Conservation (phyloP, 2,888 invertebrate species). For the Lasioglossum marginatum region DNA sequence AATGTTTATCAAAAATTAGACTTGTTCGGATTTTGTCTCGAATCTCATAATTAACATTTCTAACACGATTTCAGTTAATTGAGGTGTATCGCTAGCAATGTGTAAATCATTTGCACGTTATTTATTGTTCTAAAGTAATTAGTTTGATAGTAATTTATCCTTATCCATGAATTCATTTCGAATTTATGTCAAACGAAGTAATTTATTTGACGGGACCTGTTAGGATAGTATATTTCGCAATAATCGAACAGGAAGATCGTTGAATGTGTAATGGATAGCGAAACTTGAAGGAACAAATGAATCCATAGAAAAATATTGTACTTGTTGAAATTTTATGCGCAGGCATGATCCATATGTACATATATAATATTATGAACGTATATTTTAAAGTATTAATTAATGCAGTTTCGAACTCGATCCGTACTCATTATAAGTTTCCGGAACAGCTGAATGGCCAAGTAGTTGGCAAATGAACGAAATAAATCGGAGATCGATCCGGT, state of each 20-base stretch:
- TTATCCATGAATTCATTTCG: not conserved
- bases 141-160: not conserved
- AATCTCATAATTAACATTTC: too few species aligned
- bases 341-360: not conserved
- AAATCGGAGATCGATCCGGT: not conserved
- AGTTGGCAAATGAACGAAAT: not conserved
- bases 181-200: not conserved
- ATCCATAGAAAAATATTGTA: not conserved
- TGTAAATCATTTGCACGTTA: too few species aligned
- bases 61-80: too few species aligned
- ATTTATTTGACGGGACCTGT: not conserved
- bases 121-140: not conserved
- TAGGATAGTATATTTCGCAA: not conserved
- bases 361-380: not conserved
- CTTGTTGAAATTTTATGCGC: not conserved
- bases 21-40: too few species aligned
- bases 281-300: not conserved
- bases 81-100: too few species aligned
- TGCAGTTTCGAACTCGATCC: not conserved
- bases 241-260: not conserved
- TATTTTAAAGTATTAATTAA: not conserved
- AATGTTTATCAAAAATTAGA: too few species aligned
- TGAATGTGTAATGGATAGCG: not conserved
- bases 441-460: not conserved
- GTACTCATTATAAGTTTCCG: conserved; percentile 5